Evolutionary conservation across 2,113 vertebrate genomes (phyloP), one percentile per base, ranked within the genome.

Genomic region (Chauna torquata): DNA sequence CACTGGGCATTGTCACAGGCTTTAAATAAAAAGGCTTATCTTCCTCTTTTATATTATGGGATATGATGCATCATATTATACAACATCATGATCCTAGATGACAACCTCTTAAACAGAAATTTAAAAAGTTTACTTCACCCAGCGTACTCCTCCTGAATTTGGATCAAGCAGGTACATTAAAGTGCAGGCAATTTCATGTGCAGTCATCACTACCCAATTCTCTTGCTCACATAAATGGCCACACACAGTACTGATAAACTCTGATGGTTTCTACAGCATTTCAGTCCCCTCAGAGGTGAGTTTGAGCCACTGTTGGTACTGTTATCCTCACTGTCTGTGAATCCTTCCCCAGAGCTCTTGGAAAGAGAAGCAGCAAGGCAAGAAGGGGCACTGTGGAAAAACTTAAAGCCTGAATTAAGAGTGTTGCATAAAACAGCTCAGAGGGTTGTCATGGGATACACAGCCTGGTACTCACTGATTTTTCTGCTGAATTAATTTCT

Each of bases 1-100:
- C 86, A 92, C 61, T 93, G 93, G 92, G 64, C 85, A 96, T 93
- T 97, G 69, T 93, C 82, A 92, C 59, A 85, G 77, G 50, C 79
- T 97, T 97, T 96, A 96, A 55, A 89, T 86, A 86, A 93, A 92
- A 95, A 57, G 11, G 36, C 49, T 96, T 72, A 65, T 95, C 83
- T 86, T 93, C 85, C 30, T 71, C 32, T 96, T 81, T 69, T 92
- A 72, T 88, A 59, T 94, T 82, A 70, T 32, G 25, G 40, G 59
- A 94, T 85, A 72, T 42, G 76, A 83, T 65, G 61, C 34, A 92
- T 83, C 64, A 74, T 88, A 91, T 94, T 94, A 82, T 79, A 88
- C 44, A 95, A 50, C 70, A 95, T 69, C 79, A 79, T 75, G 77
- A 97, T 71, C 59, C 78, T 93, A 86, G 12, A 45, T 45, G 91